Evolutionary conservation across 2,888 invertebrate species (phyloP).

Genomic region (Anthoptus insignis): DNA sequence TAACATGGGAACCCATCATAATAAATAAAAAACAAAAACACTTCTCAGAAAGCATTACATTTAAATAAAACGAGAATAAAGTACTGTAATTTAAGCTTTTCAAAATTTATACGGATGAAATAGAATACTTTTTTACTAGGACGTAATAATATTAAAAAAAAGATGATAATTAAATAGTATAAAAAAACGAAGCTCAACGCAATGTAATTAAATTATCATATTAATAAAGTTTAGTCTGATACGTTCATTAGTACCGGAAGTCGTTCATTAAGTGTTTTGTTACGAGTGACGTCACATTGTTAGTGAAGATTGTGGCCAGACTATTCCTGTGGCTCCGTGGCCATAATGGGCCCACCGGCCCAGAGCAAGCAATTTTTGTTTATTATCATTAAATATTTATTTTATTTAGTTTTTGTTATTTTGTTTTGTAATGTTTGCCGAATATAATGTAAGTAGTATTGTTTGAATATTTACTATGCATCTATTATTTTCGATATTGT

Average conservation of each 20-base stretch:
- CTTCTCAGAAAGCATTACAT: not conserved
- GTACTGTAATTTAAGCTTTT: not conserved
- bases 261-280: slow-evolving; percentile 4
- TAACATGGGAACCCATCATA: too few relatives aligned
- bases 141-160: not conserved
- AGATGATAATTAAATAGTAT: not conserved
- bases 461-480: too few relatives aligned
- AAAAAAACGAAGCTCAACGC: slow-evolving; percentile 9
- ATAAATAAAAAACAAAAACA: not conserved
- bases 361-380: too few relatives aligned
- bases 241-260: slow-evolving; percentile 2
- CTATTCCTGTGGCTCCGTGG: too few relatives aligned
- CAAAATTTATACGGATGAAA: not conserved
- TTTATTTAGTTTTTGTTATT: too few relatives aligned
- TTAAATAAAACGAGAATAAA: not conserved
- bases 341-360: too few relatives aligned
- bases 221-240: slow-evolving; percentile 12
- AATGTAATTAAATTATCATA: slow-evolving; percentile 8
- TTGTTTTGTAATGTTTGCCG: too few relatives aligned
- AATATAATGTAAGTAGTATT: too few relatives aligned
- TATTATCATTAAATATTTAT: too few relatives aligned
- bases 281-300: not conserved
- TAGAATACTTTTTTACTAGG: not conserved
- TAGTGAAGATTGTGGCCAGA: too few relatives aligned
- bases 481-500: too few relatives aligned